A percentile compares a stretch with the other conserved stretches of the same genome.
Evolutionary conservation across 1,140 invertebrate species (phyloP).

Genomic region (Heliconius hermathena): DNA sequence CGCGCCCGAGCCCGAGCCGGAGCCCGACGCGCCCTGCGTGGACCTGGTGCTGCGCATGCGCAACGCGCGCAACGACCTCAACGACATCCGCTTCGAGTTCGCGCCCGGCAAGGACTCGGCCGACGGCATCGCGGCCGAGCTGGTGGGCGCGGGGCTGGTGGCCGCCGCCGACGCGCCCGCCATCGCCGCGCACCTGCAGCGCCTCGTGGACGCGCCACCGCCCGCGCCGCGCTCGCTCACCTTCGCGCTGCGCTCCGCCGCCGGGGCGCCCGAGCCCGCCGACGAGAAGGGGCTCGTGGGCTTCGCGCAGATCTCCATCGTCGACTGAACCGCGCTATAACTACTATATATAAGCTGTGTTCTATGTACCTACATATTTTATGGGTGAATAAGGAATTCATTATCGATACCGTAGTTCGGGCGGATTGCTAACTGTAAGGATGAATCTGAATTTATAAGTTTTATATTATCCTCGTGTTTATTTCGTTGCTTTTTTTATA

Average conservation of each 20-base stretch:
- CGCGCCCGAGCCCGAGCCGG: conserved; percentile 48
- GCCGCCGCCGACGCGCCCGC: conserved; percentile 94
- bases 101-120: conserved; percentile 97
- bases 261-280: conserved; percentile 88
- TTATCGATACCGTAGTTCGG: conserved; percentile 66
- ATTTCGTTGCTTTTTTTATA: conserved; percentile 52
- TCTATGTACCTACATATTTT: conserved; percentile 60
- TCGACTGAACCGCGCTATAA: conserved; percentile 84
- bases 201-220: conserved; percentile 84
- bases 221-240: conserved; percentile 85
- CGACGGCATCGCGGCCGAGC: conserved; percentile 96
- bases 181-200: conserved; percentile 96
- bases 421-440: conserved; percentile 62
- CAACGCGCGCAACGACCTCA: conserved; percentile 95
- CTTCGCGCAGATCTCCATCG: conserved; percentile 97
- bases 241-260: conserved; percentile 90
- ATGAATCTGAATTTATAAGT: conserved; percentile 73
- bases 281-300: conserved; percentile 97
- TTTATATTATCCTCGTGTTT: conserved; percentile 63
- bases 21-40: conserved; percentile 59
- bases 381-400: conserved; percentile 69
- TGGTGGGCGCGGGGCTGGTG: conserved; percentile 97
- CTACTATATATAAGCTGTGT: conserved; percentile 51
- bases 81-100: conserved; percentile 99
- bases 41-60: conserved; percentile 74